Evolutionary conservation across 2,113 vertebrate genomes (phyloP), one percentile per base, ranked within the genome.

Genomic region (Pygoscelis antarcticus): DNA sequence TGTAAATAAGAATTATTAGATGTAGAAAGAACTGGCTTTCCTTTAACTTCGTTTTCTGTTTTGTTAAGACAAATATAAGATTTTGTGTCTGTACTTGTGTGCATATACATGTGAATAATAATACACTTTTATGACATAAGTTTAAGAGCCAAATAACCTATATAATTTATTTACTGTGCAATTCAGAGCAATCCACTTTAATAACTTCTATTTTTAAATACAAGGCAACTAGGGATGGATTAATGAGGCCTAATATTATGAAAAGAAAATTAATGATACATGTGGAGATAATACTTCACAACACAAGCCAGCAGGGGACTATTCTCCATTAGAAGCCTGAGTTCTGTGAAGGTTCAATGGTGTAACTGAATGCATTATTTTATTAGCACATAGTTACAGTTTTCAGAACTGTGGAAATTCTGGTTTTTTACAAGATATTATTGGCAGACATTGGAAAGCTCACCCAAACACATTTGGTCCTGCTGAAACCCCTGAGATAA

Each of bases 231-330:
- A 91, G 66, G 64, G 72, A 96, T 93, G 91, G 68, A 90, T 86
- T 97, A 98, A 98, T 96, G 93, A 97, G 61, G 54, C 69, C 34
- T 95, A 92, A 98, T 87, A 92, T 89, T 96, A 93, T 87, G 83
- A 95, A 95, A 86, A 97, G 44, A 97, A 96, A 97, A 97, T 95
- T 97, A 97, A 97, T 95, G 91, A 95, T 91, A 96, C 91, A 74
- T 80, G 66, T 89, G 51, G 80, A 98, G 92, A 95, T 87, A 94
- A 96, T 66, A 97, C 74, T 96, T 97, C 85, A 96, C 96, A 97
- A 91, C 44, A 90, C 36, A 96, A 89, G 23, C 84, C 85, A 94
- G 78, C 72, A 88, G 47, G 94, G 77, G n/a, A 93, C 82, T 96
- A 81, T 83, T 81, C 89, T 96, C 76, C 47, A 68, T 96, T 96